A percentile compares a stretch with the other conserved stretches of the same genome.
Evolutionary conservation across 2,113 vertebrate species (phyloP).

Genomic region (Parotia lawesii): DNA sequence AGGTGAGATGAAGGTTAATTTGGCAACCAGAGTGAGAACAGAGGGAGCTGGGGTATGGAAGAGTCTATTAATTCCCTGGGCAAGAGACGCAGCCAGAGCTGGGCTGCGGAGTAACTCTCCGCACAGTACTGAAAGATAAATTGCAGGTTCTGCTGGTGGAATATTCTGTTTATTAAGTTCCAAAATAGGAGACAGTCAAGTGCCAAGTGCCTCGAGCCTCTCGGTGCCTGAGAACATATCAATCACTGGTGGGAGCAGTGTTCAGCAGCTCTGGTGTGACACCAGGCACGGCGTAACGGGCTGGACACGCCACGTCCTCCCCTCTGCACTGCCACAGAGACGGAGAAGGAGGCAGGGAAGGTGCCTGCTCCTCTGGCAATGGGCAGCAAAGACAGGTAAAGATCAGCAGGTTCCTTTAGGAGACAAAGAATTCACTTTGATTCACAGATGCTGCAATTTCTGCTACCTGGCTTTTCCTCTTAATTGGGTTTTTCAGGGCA

Average conservation of each 20-base stretch:
- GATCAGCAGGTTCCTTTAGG: neutral
- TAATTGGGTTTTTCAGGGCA: neutral
- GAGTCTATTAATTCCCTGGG: slow-evolving; percentile 50
- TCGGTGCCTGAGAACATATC: neutral
- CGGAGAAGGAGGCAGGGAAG: neutral
- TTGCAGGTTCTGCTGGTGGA: slow-evolving; percentile 5
- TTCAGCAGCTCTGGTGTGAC: neutral
- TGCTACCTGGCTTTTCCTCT: neutral
- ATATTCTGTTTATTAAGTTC: slow-evolving; percentile 47
- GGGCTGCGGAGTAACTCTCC: neutral
- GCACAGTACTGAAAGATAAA: neutral
- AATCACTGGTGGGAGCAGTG: neutral
- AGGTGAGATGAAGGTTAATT: slow-evolving; percentile 51
- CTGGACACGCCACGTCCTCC: neutral
- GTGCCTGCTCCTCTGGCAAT: neutral
- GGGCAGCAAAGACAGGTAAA: neutral
- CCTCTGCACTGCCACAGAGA: fast-evolving
- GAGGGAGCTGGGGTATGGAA: neutral
- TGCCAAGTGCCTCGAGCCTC: slow-evolving; percentile 10
- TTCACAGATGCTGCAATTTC: neutral
- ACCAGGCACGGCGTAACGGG: neutral
- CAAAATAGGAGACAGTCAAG: slow-evolving; percentile 16
- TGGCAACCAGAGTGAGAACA: neutral
- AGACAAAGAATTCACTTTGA: fast-evolving
- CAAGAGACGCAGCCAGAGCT: neutral